A percentile compares a stretch with the other conserved stretches of the same genome.
These are phyloP conservation scores for Callitettix versicolor DNA, from an alignment of 1,140 invertebrate genomes.

Conservation along the genomic window DNA sequence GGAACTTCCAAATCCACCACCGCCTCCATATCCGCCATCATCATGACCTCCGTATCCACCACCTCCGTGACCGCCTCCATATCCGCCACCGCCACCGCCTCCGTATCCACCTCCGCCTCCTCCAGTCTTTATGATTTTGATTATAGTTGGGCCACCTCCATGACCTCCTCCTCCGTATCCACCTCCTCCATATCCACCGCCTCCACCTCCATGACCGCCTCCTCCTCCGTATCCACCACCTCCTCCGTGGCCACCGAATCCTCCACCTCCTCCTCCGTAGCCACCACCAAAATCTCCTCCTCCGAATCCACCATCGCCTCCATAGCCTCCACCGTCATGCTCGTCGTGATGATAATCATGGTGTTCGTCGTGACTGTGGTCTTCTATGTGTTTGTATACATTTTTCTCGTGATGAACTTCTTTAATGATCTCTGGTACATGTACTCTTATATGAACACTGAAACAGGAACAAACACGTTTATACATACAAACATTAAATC, in stretches of 20 bases:
- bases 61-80: background rate
- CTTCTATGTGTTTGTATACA: constrained; percentile 25
- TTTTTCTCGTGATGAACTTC: constrained; percentile 30
- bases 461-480: constrained; percentile 20
- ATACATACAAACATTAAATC: background rate
- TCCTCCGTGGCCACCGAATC: too few species aligned
- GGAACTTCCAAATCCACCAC: background rate
- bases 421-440: constrained; percentile 30
- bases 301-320: constrained; percentile 14
- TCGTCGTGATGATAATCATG: constrained; percentile 22
- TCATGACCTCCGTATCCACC: background rate
- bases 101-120: too few species aligned
- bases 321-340: constrained; percentile 23
- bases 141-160: constrained; percentile 14
- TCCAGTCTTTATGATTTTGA: background rate
- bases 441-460: constrained; percentile 38
- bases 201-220: constrained; percentile 13
- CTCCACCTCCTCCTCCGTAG: constrained; percentile 2
- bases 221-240: constrained; percentile 10
- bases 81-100: too few species aligned
- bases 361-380: constrained; percentile 23
- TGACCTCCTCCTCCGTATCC: too few species aligned
- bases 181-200: too few species aligned
- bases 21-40: background rate
- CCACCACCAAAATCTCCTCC: constrained; percentile 13